Evolutionary conservation across 2,797 vertebrate species (phyloP), one percentile per base, ranked within the genome.

Genomic region (Limnodromus scolopaceus): DNA sequence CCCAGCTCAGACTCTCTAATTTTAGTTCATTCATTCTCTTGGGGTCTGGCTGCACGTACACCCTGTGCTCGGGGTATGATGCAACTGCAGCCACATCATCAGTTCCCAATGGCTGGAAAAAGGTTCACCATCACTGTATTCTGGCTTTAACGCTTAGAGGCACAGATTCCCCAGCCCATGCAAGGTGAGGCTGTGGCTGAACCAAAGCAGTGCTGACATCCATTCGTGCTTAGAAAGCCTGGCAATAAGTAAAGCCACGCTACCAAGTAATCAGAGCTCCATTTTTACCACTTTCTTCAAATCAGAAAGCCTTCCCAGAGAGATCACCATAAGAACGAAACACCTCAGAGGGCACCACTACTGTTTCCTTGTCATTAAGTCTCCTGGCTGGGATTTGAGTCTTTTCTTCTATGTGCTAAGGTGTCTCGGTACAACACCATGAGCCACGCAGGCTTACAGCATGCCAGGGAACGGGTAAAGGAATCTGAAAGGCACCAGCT

Each of bases 51-150:
- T 96, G 93, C 79, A 92, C 2, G 3, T 87, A 92, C 79, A 30
- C 25, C 64, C 92, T 85, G 28, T 70, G 65, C 45, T 34, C 58
- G 38, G 51, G 71, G 58, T 61, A 79, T 98, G 97, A 97, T 95
- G 97, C 96, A 97, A 96, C 78, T 71, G 46, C 2, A 89, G 95
- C 96, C 92, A 92, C 96, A 96, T 95, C 97, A 96, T 81, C 96
- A 88, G 51, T 64, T 96, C 79, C 60, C 79, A 80, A 16, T 6
- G 72, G 60, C 85, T 89, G 84, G 61, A 25, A 79, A 80, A 92
- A 84, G 63, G 43, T 60, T 84, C 71, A 24, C 55, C 22, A 53
- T 66, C 6, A 17, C 24, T 41, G 41, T 34, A 13, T 69, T 39
- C 77, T 88, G 39, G 19, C n/a, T 60, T 79, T 81, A 92, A 61